phyloP scores from a whole-genome alignment of 2,888 invertebrate species.

The Chaetoderma sp. region DNA sequence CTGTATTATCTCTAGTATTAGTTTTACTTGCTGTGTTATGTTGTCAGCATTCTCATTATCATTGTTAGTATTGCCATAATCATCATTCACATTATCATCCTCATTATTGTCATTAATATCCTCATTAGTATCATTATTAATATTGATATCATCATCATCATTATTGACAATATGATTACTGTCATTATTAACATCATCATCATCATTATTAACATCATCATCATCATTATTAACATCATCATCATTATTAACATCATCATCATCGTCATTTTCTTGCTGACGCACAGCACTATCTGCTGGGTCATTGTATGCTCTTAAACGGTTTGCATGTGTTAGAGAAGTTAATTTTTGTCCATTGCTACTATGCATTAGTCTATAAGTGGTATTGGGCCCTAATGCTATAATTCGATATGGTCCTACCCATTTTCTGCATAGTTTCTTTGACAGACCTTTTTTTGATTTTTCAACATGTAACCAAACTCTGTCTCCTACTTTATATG shows the following conservation, averaged over 20 bases:
- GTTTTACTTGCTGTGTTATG: too few relatives aligned
- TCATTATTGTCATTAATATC: neutral
- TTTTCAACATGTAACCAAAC: constrained; percentile 26
- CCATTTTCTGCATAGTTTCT: constrained; percentile 24
- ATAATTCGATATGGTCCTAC: constrained; percentile 26
- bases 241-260: too few relatives aligned
- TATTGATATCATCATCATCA: too few relatives aligned
- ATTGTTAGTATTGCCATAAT: too few relatives aligned
- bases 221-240: too few relatives aligned
- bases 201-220: too few relatives aligned
- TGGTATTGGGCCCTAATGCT: constrained; percentile 9
- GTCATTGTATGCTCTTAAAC: constrained; percentile 27
- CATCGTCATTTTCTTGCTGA: too few relatives aligned
- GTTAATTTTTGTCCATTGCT: constrained; percentile 17
- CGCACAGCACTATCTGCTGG: constrained; percentile 2
- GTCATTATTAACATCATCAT: too few relatives aligned
- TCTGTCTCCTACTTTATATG: constrained; percentile 16
- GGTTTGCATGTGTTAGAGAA: constrained; percentile 21
- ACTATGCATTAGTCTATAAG: constrained; percentile 16
- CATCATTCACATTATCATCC: too few relatives aligned
- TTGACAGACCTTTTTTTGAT: constrained; percentile 18
- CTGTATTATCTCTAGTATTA: too few relatives aligned
- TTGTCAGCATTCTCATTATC: too few relatives aligned
- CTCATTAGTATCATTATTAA: neutral
- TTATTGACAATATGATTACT: too few relatives aligned